Evolutionary conservation across 2,797 vertebrate species (phyloP), one percentile per base, ranked within the genome.

Genomic region (Acanthiza pusilla): DNA sequence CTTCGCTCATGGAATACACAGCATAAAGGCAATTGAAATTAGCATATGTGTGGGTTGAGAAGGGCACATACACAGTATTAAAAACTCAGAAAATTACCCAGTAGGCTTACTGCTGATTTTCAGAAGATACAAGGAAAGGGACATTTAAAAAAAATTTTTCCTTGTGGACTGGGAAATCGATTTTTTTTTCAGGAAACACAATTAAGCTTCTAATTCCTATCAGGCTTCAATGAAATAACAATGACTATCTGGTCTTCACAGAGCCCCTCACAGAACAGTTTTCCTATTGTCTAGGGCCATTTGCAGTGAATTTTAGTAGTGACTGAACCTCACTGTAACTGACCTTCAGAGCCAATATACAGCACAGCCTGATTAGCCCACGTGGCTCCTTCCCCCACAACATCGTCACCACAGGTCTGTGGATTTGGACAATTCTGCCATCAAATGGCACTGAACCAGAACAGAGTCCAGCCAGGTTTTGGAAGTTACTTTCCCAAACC

Each of bases 61-160:
- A 85, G 47, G 61, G 57, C 53, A 81, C 23, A 34, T 32, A 63
- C 9, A 42, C 7, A 55, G 16, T 42, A 40, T 51, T 78, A 43
- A 91, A 78, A 72, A 30, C 30, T 78, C 73, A 76, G 57, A 66
- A 78, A 79, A 87, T 85, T 60, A 73, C 23, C n/a, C 51, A 47
- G 73, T 22, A 47, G 70, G 54, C 47, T 85, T 62, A 58, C 18
- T 72, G 51, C 43, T 82, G 54, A 61, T 83, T 84, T 92, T 88
- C 32, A 86, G 53, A 81, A 81, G 58, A 61, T 30, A 40, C 0
- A 5, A 58, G 21, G 45, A 65, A 73, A 70, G 3, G 10, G 3
- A 50, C 38, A n/a, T 32, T 50, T 20, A 22, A 42, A 42, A 5
- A 22, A 15, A 5, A 22, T 8, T 76, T 61, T 87, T 23, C 15